These are phyloP conservation scores for Onthophagus sagittarius DNA, from an alignment of 2,888 invertebrate species.

Conservation along the genomic window DNA sequence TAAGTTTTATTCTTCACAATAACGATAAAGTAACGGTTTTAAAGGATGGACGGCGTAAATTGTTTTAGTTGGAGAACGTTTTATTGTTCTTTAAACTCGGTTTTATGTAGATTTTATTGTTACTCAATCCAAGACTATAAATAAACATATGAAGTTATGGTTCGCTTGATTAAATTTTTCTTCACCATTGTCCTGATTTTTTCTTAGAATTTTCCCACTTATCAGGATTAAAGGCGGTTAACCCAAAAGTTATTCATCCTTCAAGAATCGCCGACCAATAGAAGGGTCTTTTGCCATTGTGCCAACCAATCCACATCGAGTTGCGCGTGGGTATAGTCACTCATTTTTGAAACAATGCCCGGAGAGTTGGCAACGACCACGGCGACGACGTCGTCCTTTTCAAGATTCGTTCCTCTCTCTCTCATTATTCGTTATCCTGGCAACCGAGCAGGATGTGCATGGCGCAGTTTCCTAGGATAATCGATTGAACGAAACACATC, in stretches of 20 bases:
- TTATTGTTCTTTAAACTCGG: not conserved
- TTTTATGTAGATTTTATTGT: not conserved
- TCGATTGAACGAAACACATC: not conserved
- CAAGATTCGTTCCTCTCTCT: not conserved
- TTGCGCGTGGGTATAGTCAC: constrained; percentile 45
- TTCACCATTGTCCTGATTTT: not conserved
- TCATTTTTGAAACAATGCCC: constrained; percentile 26
- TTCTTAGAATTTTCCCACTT: constrained; percentile 44
- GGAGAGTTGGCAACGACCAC: constrained; percentile 23
- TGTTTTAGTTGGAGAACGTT: not conserved
- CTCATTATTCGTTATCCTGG: not conserved
- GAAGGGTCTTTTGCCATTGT: constrained; percentile 29
- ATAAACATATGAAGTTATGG: not conserved
- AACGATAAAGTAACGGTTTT: not conserved
- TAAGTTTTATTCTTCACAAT: not conserved
- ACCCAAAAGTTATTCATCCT: constrained; percentile 43
- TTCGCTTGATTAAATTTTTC: not conserved
- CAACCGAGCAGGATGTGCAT: not conserved
- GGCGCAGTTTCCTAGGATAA: not conserved
- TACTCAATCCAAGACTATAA: not conserved
- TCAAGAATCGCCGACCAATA: constrained; percentile 43
- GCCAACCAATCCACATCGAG: constrained; percentile 44
- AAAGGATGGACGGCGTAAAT: not conserved
- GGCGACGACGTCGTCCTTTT: constrained; percentile 16
- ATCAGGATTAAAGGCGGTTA: constrained; percentile 38